Conservation (phyloP, 2,888 invertebrate genomes). For the Esperia sulphurella region DNA sequence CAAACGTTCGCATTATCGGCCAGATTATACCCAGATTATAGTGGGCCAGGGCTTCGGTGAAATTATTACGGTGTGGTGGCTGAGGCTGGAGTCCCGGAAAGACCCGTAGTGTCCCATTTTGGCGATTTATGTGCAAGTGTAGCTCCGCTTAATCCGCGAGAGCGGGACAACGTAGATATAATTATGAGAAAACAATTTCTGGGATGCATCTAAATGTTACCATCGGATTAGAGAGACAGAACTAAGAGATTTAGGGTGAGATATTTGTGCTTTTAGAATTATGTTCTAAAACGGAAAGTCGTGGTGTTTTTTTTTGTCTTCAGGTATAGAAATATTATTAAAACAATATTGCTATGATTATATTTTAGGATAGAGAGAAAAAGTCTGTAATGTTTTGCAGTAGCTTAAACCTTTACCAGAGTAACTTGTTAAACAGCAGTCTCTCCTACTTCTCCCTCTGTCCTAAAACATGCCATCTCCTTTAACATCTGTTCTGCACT, state of each 20-base stretch:
- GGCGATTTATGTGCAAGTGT: constrained; percentile 76
- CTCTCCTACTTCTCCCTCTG: no score
- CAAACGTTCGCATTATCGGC: constrained; percentile 73
- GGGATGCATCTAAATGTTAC: constrained; percentile 68
- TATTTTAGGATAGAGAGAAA: no score
- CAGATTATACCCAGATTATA: constrained; percentile 78
- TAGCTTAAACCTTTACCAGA: no score
- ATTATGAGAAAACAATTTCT: constrained; percentile 79
- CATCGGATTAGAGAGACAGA: constrained; percentile 50
- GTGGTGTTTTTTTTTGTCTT: no score
- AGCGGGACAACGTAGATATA: constrained; percentile 53
- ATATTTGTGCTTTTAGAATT: neutral
- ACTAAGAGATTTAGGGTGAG: neutral
- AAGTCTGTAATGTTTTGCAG: no score
- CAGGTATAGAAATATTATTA: no score
- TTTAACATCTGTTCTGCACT: no score
- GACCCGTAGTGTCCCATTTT: constrained; percentile 66
- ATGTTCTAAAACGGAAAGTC: no score
- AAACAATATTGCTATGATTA: no score
- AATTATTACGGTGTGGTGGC: constrained; percentile 69
- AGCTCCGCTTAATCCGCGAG: constrained; percentile 64
- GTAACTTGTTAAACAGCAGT: no score
- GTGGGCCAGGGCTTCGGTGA: constrained; percentile 58
- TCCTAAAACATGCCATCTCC: no score
- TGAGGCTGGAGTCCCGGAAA: constrained; percentile 41